Base-by-base conservation (phyloP, 2,797 vertebrate species). In the Passerculus sandwichensis region DNA sequence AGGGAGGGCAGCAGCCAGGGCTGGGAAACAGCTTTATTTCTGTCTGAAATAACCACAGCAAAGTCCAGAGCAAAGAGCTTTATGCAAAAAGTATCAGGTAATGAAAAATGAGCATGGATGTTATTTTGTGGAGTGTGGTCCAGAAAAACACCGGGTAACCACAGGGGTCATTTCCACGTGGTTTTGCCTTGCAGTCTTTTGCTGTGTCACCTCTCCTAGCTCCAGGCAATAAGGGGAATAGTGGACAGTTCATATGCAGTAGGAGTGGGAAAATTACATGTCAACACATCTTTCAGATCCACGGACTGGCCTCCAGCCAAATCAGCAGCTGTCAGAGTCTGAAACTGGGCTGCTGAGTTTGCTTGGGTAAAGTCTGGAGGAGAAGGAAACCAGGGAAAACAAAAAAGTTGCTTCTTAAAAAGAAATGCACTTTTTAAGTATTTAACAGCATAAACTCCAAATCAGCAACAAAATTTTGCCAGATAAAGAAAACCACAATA, bases 141-240 rank as follows among this genome's bases (percentile, higher is more conserved):
- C 71, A 84, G 66, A 61, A 93, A 44, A 78, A 50, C 29, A 25
- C 25, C 3, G 7, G 40, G 29, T 34, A 30, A 48, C 25, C 30
- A 5, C 3, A 1, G 0, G 19, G 11, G 25, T 26, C 29, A 40
- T 51, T 83, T 50, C n/a, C 32, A 26, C 15, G 4, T 0, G 1
- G 29, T 47, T 85, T n/a, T 66, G 48, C 25, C 53, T 69, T 47
- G 42, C 26, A n/a, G 18, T 26, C 45, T 71, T 85, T 65, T 82
- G 44, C 42, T 2, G 0, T 16, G 59, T 42, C 15, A 44, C n/a
- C 16, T 80, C 27, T 84, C 11, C 29, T 54, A 67, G 42, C 45
- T 64, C 29, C 1, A 4, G 42, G 25, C 15, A 65, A 38, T 76
- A 60, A 88, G 36, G 8, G 61, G 21, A 54, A 36, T 6, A 83